Conservation (phyloP, 2,888 invertebrate species). For the Cacoxenus indagator region DNA sequence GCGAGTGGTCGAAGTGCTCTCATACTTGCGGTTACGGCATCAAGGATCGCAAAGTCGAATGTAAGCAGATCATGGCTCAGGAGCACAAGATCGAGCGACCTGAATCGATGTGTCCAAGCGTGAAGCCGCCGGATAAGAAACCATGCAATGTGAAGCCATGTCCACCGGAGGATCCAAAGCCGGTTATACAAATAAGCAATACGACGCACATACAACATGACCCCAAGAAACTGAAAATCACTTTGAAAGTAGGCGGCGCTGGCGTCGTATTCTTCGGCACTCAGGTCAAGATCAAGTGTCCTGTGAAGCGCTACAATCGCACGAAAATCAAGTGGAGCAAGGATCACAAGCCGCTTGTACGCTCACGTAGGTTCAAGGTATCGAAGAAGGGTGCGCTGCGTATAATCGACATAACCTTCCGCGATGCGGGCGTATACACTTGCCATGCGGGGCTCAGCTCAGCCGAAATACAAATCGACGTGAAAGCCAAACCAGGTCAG, state of each 20-base stretch:
- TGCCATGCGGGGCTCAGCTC: constrained; percentile 87
- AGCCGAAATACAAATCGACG: constrained; percentile 84
- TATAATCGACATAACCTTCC: constrained; percentile 83
- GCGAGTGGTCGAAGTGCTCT: constrained; percentile 92
- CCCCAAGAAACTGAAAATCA: constrained; percentile 84
- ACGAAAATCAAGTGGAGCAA: constrained; percentile 92
- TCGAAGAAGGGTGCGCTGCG: constrained; percentile 92
- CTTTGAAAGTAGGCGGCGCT: constrained; percentile 89
- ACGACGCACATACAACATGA: constrained; percentile 88
- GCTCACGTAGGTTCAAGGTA: constrained; percentile 87
- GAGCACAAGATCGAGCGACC: constrained; percentile 89
- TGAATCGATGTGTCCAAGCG: constrained; percentile 80
- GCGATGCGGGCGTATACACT: constrained; percentile 88
- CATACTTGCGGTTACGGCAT: constrained; percentile 93
- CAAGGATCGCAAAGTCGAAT: constrained; percentile 85
- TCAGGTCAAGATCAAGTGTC: constrained; percentile 93
- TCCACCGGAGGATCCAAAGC: constrained; percentile 78
- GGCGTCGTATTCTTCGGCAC: constrained; percentile 93
- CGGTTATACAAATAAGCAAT: constrained; percentile 84
- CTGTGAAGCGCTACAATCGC: constrained; percentile 84
- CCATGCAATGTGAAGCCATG: constrained; percentile 89
- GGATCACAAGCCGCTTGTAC: constrained; percentile 82
- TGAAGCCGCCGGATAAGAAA: constrained; percentile 82
- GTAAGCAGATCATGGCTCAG: constrained; percentile 93
- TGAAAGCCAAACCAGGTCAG: constrained; percentile 85